Conservation (phyloP, 2,113 vertebrate genomes). For the Apteryx owenii region DNA sequence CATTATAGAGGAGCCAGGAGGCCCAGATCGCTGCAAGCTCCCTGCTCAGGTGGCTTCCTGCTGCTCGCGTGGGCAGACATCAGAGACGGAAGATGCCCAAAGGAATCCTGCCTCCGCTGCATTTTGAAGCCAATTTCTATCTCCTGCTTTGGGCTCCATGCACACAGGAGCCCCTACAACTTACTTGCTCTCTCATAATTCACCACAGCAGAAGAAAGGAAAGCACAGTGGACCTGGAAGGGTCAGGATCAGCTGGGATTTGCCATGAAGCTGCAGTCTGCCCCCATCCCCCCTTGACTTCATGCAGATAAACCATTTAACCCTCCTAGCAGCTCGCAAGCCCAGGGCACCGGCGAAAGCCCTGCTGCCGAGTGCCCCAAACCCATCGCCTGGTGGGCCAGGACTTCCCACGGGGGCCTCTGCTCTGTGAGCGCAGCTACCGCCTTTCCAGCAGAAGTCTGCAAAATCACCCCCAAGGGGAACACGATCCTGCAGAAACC, state of each 20-base stretch:
- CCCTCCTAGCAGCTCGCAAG: background rate
- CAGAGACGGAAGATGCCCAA: background rate
- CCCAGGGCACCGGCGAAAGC: no score
- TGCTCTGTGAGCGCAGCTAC: background rate
- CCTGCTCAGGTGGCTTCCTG: background rate
- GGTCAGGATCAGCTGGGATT: background rate
- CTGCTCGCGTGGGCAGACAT: background rate
- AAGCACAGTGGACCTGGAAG: background rate
- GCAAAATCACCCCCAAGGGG: background rate
- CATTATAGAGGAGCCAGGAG: background rate
- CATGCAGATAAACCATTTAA: background rate
- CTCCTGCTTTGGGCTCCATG: background rate
- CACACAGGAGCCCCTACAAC: background rate
- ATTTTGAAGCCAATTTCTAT: background rate
- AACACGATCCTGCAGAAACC: background rate
- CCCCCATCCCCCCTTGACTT: background rate
- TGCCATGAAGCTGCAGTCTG: background rate
- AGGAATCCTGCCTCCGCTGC: background rate
- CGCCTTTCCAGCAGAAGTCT: background rate
- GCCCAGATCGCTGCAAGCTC: background rate
- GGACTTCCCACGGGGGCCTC: background rate
- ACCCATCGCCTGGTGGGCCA: no score
- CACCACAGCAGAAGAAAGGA: rapidly evolving
- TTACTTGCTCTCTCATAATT: background rate
- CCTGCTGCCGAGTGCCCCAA: no score